Percentiles rank a stretch among this genome's conserved stretches.
These are phyloP conservation scores for Scaptomyza flava DNA, from an alignment of 2,888 invertebrate species.

Conservation along the genomic window DNA sequence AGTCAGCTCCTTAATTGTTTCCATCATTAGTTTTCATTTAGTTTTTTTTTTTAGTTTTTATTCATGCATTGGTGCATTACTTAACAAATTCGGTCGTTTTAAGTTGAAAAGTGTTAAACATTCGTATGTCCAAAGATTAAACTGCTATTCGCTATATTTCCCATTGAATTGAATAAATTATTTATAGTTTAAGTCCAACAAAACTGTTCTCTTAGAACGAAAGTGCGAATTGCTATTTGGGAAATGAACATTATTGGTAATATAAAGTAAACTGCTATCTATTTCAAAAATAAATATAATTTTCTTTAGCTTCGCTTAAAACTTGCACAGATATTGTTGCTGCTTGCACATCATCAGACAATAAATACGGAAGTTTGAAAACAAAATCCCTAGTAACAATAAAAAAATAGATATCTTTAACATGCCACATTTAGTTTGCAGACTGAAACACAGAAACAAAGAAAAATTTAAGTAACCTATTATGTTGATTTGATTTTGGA, in stretches of 20 bases:
- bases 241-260: not conserved
- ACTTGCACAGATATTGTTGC: not conserved
- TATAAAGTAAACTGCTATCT: not conserved
- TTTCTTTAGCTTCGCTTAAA: not conserved
- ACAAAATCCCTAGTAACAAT: not conserved
- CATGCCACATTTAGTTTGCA: not conserved
- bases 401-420: not conserved
- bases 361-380: not conserved
- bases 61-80: slow-evolving; percentile 45
- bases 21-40: slow-evolving; percentile 51
- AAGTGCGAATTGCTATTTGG: not conserved
- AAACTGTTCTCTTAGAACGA: not conserved
- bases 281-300: not conserved
- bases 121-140: slow-evolving; percentile 58
- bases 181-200: slow-evolving; percentile 32
- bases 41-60: slow-evolving; percentile 33
- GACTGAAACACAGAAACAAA: not conserved
- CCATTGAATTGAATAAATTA: slow-evolving; percentile 37
- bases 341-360: not conserved
- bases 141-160: slow-evolving; percentile 33
- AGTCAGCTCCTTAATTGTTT: slow-evolving; percentile 35
- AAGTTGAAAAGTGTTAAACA: slow-evolving; percentile 58
- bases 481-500: too few relatives aligned
- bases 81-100: slow-evolving; percentile 56
- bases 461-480: too few relatives aligned